Base-by-base conservation (phyloP, 2,888 invertebrate genomes). In the Drosophila infuscata region DNA sequence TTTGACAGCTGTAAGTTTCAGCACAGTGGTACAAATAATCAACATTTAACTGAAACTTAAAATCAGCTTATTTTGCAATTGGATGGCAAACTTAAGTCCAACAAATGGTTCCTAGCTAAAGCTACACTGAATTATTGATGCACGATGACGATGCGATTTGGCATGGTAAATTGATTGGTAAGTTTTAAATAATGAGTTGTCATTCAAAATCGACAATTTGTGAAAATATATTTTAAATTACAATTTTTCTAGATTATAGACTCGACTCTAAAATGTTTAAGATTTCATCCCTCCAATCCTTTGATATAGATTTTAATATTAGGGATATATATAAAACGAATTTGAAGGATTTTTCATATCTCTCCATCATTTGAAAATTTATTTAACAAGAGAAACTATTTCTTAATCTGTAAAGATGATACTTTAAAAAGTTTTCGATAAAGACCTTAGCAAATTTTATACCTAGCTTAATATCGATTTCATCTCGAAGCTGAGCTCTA, bases 1-100 rank as follows among this genome's bases (percentile, higher is more conserved):
- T 87, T 82, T 87, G 87, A 87, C 87, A 87, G 83, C 76, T 82
- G 43, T 71, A 80, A 82, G 70, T 88, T 88, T 89, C 88, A 83
- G 82, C 76, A 88, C 87, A 85, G 87, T 88, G 89, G 86, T 61
- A 32, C 70, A 68, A 82, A 67, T 71, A 52, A 57, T 32, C 56
- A 57, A 69, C 64, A 66, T 74, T 56, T 57, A 48, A 65, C 33
- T 30, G 38, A 70, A 76, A 79, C 61, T 53, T 51, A 43, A 71
- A 62, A 49, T 30, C 52, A 43, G 33, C 49, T 57, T 11, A 20
- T 25, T 48, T 35, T 56, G 36, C 56, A 57, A 57, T 25, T 52
- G 56, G 59, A 74, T 62, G 66, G 41, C 73, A 7, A 59, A 64
- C 25, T 32, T 12, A 79, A 65, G 72, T 61, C 75, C 70, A 61